Evolutionary conservation across 1,140 invertebrate genomes (phyloP).

Genomic region (Holcopasites calliopsidis): DNA sequence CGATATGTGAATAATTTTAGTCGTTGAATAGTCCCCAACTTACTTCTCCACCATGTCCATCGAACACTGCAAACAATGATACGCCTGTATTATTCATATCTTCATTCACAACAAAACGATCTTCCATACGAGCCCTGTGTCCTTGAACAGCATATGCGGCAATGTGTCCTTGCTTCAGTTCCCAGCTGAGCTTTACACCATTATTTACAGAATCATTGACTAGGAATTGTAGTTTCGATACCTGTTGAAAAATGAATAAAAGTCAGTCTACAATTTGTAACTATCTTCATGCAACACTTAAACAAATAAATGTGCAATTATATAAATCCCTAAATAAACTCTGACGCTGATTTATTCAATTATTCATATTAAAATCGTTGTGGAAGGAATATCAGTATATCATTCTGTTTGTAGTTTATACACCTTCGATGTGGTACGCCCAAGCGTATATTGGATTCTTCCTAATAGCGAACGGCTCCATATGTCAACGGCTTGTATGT

Average conservation of each 20-base stretch:
- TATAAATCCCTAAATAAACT: no score
- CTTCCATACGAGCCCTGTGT: conserved; percentile 94
- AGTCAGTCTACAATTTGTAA: not conserved
- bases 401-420: not conserved
- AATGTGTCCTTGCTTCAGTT: conserved; percentile 86
- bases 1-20: conserved; percentile 9
- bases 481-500: conserved; percentile 88
- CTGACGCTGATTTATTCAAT: no score
- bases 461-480: conserved; percentile 88
- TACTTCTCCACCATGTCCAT: conserved; percentile 96
- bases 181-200: conserved; percentile 87
- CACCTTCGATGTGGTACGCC: conserved; percentile 81
- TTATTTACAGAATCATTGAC: conserved; percentile 70
- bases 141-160: conserved; percentile 95
- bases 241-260: conserved; percentile 55
- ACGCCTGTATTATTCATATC: conserved; percentile 82
- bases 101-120: conserved; percentile 86
- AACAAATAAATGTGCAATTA: no score
- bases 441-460: conserved; percentile 85
- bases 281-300: no score
- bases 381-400: not conserved
- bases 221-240: conserved; percentile 76
- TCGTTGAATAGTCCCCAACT: conserved; percentile 35
- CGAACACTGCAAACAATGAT: conserved; percentile 94
- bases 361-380: no score